Evolutionary conservation across 1,140 invertebrate genomes (phyloP), one percentile per base, ranked within the genome.

Genomic region (Ostrea edulis): DNA sequence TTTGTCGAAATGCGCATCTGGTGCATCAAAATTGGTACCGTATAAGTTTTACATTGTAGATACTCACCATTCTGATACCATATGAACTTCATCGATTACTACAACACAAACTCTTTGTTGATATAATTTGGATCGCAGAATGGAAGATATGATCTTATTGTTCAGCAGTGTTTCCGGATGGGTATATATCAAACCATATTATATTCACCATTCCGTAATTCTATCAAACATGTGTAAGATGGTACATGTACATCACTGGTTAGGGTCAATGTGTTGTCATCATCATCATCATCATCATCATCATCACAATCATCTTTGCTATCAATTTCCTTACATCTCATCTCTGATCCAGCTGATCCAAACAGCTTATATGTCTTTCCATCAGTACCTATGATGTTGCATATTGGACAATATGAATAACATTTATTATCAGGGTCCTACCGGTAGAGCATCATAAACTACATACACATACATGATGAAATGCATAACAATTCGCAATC

Each of bases 81-180:
- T 89, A 77, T 89, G 88, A 8, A 89, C 88, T 84, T 89, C 88
- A 86, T 89, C 88, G 17, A 89, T 68, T 65, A 68, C 84, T 82
- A 86, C 62, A n/a, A 22, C 29, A 29, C 85, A 86, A 5, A 89
- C 84, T 29, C 29, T 17, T 14, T 82, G 55, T 58, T 62, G 22
- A 53, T 86, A 89, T 12, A 82, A 20, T 62, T 54, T 58, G 17
- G 54, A 25, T 20, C 85, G 55, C 11, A 89, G 53, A 0, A 89
- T 52, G 25, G 11, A 11, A 9, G 52, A 17, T 22, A 89, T 54
- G 12, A 8, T 86, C 9, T 58, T 89, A 53, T 77, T 82, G 71
- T 77, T 77, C 9, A 86, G 62, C 12, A 86, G 11, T 11, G 88
- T 86, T 52, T 89, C 88, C 0, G 88, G 85, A 58, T 89, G 88